These are phyloP conservation scores for Scopus umbretta DNA, from an alignment of 2,113 vertebrate genomes.

Conservation along the genomic window DNA sequence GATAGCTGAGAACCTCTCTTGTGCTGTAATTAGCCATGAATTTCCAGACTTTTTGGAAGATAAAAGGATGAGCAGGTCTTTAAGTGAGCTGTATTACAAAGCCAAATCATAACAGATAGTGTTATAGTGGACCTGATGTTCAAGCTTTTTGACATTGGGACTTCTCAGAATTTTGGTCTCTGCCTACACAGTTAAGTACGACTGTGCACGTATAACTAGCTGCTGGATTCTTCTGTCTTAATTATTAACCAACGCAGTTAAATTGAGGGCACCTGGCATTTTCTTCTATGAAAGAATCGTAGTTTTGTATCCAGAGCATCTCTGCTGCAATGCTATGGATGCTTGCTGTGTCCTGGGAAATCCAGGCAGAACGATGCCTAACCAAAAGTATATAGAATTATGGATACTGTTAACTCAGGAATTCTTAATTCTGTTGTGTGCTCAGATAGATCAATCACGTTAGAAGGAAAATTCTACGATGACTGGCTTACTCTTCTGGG, in stretches of 20 bases:
- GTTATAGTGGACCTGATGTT: not conserved
- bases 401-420: not conserved
- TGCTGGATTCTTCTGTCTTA: not conserved
- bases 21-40: not conserved
- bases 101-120: not conserved
- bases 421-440: not conserved
- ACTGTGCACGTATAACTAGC: not conserved
- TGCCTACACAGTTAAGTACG: not conserved
- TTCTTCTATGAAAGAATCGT: not conserved
- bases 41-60: not conserved
- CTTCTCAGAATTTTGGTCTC: not conserved
- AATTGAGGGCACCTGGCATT: not conserved
- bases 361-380: not conserved
- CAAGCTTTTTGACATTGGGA: not conserved
- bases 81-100: not conserved
- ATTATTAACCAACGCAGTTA: not conserved
- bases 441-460: not conserved
- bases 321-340: not conserved
- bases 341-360: not conserved
- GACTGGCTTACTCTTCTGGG: not conserved
- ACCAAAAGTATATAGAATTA: not conserved
- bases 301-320: not conserved
- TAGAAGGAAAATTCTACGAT: not conserved
- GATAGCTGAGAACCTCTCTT: slow-evolving; percentile 9
- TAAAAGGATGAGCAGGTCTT: not conserved